These are phyloP conservation scores for Hanleya hanleyi DNA, from an alignment of 2,888 invertebrate species.

Conservation along the genomic window DNA sequence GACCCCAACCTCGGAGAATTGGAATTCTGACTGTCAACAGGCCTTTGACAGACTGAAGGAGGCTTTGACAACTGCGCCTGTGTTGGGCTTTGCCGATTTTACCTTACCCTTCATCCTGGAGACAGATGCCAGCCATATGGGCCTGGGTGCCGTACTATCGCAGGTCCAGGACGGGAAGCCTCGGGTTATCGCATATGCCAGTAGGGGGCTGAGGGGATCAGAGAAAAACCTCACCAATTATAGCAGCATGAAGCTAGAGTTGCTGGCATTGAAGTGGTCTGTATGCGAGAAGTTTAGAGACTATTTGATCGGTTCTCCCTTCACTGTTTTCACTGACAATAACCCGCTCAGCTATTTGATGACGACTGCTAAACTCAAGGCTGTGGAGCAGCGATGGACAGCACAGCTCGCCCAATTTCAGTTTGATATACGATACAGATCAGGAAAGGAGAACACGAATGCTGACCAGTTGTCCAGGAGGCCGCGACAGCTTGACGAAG, in stretches of 20 bases:
- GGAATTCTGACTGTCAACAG: conserved; percentile 25
- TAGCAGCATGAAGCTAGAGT: conserved; percentile 33
- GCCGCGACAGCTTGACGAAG: not conserved
- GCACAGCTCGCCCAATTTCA: conserved; percentile 23
- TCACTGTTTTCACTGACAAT: conserved; percentile 24
- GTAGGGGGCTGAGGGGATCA: conserved; percentile 15
- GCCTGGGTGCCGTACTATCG: conserved; percentile 27
- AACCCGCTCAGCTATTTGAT: conserved; percentile 17
- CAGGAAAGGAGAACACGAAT: conserved; percentile 17
- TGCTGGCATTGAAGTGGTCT: conserved; percentile 38
- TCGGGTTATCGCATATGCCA: conserved; percentile 30
- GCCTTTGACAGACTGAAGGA: conserved; percentile 30
- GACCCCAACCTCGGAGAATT: too few species aligned
- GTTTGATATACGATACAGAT: conserved; percentile 18
- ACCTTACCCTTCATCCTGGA: not conserved
- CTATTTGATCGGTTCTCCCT: conserved; percentile 23
- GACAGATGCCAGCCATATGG: conserved; percentile 18
- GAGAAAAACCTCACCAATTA: conserved; percentile 27
- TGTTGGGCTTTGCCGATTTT: conserved; percentile 33
- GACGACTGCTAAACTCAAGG: conserved; percentile 19
- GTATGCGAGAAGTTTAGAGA: conserved; percentile 28
- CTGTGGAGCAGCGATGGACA: conserved; percentile 31
- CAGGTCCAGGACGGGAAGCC: conserved; percentile 21
- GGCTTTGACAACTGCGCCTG: conserved; percentile 27
- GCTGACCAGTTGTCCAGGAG: conserved; percentile 26